Base-by-base conservation (phyloP, 2,888 invertebrate genomes). In the Odiellus spinosus region DNA sequence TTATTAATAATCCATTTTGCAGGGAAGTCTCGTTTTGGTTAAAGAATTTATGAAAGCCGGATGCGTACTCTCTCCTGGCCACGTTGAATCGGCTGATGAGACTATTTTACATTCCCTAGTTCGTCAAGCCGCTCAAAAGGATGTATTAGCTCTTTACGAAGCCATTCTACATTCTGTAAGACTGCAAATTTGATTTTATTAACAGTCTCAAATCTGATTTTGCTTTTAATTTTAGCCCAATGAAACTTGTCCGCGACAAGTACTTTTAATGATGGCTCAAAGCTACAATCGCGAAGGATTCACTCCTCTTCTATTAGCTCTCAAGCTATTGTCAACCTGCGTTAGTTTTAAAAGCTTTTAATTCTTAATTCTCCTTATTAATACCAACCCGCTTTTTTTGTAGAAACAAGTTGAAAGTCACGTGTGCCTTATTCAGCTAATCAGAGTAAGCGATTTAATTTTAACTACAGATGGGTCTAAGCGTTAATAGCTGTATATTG, bases 71-170 rank as follows among this genome's bases (percentile, higher is more conserved):
- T 60, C 64, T 18, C 57, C 60, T 3, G 60, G 60, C 50, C 26
- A 26, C 26, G 60, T 61, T 21, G 61, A 64, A 48, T 57, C 59
- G 17, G 53, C 58, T 26, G 63, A 63, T 19, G 59, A 64, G 51
- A 66, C 63, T 43, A 55, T 65, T 14, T 57, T 67, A 4, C 67
- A 67, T 54, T 54, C 61, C 33, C 58, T 67, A 58, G 64, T 66
- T 12, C 57, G 61, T 20, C 61, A 63, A 63, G 65, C 55, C 54
- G 59, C 57, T 46, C 53, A 56, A 35, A 55, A 48, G 20, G 47
- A 50, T 38, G 52, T 54, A n/a, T 47, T 47, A 36, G 48, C 52
- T 4, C 49, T 52, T 43, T 33, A 52, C n/a, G 45, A 48, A 42
- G 53, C 51, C 8, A 51, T 53, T n/a, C 34, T 51, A 6, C 47